Percentiles rank a stretch among this genome's conserved stretches.
Evolutionary conservation across 1,140 invertebrate species (phyloP).

Genomic region (Portunus trituberculatus): DNA sequence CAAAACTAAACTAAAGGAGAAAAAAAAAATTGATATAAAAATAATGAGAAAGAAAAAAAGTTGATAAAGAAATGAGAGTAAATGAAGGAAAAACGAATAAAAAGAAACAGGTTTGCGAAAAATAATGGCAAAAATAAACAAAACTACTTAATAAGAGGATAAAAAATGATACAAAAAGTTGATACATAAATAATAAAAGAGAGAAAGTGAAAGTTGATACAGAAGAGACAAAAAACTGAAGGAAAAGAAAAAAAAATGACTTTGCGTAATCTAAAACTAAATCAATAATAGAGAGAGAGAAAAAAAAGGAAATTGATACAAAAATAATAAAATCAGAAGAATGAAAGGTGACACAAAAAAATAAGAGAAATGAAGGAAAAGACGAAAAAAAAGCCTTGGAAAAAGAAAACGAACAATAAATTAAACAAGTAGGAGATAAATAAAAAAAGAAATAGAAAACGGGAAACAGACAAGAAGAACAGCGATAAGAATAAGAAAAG

Average conservation of each 20-base stretch:
- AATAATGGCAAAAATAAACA: neutral
- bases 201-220: neutral
- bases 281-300: conserved; percentile 21
- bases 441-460: neutral
- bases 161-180: neutral
- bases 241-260: neutral
- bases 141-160: neutral
- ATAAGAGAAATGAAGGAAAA: neutral
- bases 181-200: neutral
- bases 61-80: neutral
- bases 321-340: neutral
- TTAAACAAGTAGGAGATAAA: neutral
- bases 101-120: neutral
- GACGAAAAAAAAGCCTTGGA: conserved; percentile 12
- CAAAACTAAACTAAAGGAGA: neutral
- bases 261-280: neutral
- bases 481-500: too few species aligned
- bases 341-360: neutral
- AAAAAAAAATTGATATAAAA: neutral
- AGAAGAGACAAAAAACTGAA: neutral
- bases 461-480: too few species aligned
- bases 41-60: neutral
- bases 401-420: neutral
- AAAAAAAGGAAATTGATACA: neutral
- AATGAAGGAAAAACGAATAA: neutral